Evolutionary conservation across 2,113 vertebrate genomes (phyloP).

Genomic region (Craseonycteris thonglongyai): DNA sequence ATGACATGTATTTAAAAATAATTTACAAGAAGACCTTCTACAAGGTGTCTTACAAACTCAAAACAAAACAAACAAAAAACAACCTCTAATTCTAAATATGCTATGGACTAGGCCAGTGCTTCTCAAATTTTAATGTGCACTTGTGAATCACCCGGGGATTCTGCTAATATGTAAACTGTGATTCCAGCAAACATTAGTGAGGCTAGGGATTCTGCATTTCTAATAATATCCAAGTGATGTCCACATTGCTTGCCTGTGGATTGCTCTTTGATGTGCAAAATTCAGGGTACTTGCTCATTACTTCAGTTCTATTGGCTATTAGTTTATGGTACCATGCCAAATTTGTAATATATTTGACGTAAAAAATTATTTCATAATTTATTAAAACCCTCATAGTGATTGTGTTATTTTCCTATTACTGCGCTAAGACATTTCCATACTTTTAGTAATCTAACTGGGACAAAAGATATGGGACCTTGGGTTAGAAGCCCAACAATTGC

Average conservation of each 20-base stretch:
- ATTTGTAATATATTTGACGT: not conserved
- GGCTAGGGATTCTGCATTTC: not conserved
- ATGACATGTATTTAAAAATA: not conserved
- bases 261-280: not conserved
- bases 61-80: not conserved
- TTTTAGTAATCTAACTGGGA: not conserved
- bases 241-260: not conserved
- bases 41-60: not conserved
- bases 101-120: not conserved
- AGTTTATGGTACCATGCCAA: not conserved
- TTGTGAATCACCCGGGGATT: not conserved
- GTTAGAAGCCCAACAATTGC: fast-evolving
- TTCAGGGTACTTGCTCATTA: not conserved
- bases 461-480: not conserved
- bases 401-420: not conserved
- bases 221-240: not conserved
- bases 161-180: not conserved
- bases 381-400: not conserved
- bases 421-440: not conserved
- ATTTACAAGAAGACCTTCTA: not conserved
- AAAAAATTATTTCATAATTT: not conserved
- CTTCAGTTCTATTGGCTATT: not conserved
- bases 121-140: not conserved
- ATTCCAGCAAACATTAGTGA: not conserved
- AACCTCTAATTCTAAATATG: not conserved